Base-by-base conservation (phyloP, 2,797 vertebrate species). In the Fringilla coelebs region DNA sequence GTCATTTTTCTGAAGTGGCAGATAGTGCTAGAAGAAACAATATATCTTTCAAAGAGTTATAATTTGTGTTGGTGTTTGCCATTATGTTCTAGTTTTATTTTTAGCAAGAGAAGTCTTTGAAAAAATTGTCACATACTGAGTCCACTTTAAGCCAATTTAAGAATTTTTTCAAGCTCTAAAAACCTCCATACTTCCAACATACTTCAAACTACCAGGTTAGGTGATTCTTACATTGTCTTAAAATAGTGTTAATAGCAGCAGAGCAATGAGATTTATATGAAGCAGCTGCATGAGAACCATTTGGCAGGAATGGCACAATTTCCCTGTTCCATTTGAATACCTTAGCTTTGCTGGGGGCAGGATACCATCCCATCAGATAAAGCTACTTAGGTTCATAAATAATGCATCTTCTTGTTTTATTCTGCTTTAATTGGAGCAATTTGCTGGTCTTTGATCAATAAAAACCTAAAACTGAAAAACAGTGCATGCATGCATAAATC, bases 361-460 rank as follows among this genome's bases (percentile, higher is more conserved):
- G 14, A 68, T 85, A 32, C 45, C 17, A 25, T 91, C 34, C 74
- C 45, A 21, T 68, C 55, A 60, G 74, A 60, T 85, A 45, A 75
- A 92, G 65, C 94, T 91, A 36, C 72, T 65, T 43, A 7, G 8
- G 26, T 58, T 92, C 67, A 82, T 96, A 91, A 93, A 88, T 91
- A 72, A 81, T 83, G 49, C 49, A 94, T 76, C 41, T 66, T 94
- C 63, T 48, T 89, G 24, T 66, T 92, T 82, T 72, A 52, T 68
- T 89, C 45, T 48, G 54, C n/a, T 41, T 52, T 96, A 95, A 94
- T 90, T 83, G 89, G 28, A 96, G 46, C 55, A 90, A 93, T 95
- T 96, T 91, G 88, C 73, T 57, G 15, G 24, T 57, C 52, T 95
- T 81, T 78, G 76, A 90, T 97, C 84, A 95, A 94, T 96, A 96